phyloP scores from a whole-genome alignment of 2,888 invertebrate genomes.

The Cylloceria caligata region DNA sequence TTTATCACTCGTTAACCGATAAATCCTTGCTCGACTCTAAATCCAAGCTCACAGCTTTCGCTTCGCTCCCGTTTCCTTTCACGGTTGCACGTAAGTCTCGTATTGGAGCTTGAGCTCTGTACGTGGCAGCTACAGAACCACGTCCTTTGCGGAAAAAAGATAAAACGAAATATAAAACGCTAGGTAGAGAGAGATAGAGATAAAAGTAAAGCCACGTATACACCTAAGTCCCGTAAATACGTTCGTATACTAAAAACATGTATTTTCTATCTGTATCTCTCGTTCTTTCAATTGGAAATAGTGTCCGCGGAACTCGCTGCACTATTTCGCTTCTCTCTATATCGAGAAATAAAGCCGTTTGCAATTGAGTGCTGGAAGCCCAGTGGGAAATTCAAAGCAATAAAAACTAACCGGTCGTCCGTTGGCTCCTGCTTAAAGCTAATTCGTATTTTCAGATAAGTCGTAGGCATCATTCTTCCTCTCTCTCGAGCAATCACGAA shows the following conservation, averaged over 20 bases:
- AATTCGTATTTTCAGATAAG: neutral
- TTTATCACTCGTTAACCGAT: constrained; percentile 52
- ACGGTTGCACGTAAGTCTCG: constrained; percentile 46
- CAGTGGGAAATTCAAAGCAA: constrained; percentile 49
- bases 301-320: neutral
- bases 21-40: constrained; percentile 51
- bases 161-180: neutral
- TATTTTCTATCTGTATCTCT: neutral
- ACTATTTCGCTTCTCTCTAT: neutral
- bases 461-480: neutral
- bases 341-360: neutral
- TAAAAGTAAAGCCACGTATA: constrained; percentile 10
- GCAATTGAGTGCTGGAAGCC: constrained; percentile 3
- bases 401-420: constrained; percentile 57
- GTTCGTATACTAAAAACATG: neutral
- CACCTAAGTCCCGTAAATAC: constrained; percentile 1
- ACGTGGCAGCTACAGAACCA: constrained; percentile 32
- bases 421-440: constrained; percentile 15
- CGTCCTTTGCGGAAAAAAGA: constrained; percentile 2
- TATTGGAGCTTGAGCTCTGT: constrained; percentile 33
- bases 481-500: neutral
- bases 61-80: constrained; percentile 14
- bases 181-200: neutral
- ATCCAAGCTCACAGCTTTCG: constrained; percentile 25
- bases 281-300: constrained; percentile 8